A percentile compares a stretch with the other conserved stretches of the same genome.
Evolutionary conservation across 92 coral and sea anemone genomes (phyloP).

Genomic region (Phenganax marumi): DNA sequence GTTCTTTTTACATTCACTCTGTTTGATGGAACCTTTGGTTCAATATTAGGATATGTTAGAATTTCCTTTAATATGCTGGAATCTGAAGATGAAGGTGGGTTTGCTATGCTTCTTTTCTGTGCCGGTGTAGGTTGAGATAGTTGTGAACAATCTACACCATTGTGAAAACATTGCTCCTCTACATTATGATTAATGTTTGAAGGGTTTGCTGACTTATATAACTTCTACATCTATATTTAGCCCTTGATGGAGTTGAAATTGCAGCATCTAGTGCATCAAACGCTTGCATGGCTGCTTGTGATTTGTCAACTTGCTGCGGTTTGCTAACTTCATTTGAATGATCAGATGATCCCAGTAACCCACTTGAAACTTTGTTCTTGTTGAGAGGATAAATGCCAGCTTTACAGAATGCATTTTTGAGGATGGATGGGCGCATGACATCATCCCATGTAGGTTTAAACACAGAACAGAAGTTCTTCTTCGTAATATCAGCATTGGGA

Average conservation of each 20-base stretch:
- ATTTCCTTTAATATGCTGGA: slow-evolving; percentile 35
- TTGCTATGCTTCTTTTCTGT: not conserved
- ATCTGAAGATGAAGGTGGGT: slow-evolving; percentile 23
- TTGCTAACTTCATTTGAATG: not conserved
- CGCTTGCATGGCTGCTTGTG: slow-evolving; percentile 25
- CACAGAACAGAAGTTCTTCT: slow-evolving; percentile 45
- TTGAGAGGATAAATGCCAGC: slow-evolving; percentile 58
- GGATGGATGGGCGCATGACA: slow-evolving; percentile 51
- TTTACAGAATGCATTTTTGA: slow-evolving; percentile 46
- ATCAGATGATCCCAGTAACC: slow-evolving; percentile 27
- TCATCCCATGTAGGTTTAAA: slow-evolving; percentile 61
- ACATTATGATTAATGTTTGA: slow-evolving; percentile 22
- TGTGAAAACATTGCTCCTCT: slow-evolving; percentile 34
- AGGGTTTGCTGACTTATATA: slow-evolving; percentile 3
- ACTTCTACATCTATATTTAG: slow-evolving; percentile 25
- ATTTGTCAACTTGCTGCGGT: slow-evolving; percentile 28
- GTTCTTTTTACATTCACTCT: slow-evolving; percentile 41
- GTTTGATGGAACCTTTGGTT: slow-evolving; percentile 48
- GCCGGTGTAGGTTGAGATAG: not conserved
- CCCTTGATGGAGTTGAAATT: slow-evolving; percentile 28
- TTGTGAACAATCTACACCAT: not conserved
- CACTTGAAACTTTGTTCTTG: slow-evolving; percentile 29
- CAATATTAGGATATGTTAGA: slow-evolving; percentile 40
- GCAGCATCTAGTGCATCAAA: slow-evolving; percentile 44
- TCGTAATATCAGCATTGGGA: slow-evolving; percentile 55